Evolutionary conservation across 2,888 invertebrate species (phyloP), one percentile per base, ranked within the genome.

Genomic region (Argyresthia goedartella): DNA sequence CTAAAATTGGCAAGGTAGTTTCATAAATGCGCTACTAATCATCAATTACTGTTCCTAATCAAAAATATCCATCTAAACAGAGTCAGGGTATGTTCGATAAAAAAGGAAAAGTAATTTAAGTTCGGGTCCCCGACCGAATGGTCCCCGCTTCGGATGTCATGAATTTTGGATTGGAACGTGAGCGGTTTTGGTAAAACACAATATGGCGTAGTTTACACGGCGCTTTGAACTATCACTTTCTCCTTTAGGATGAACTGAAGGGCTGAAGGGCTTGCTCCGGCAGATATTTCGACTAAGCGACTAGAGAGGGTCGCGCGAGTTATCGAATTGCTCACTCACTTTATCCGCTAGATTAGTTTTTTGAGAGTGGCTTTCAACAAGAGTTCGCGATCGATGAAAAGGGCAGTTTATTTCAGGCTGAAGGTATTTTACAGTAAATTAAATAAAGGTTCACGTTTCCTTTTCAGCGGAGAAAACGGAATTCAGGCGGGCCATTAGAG

Each of bases 341-440:
- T 47, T 33, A 8, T 47, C 11, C 47, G 13, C 47, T 47, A 47
- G 33, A 47, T 47, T 47, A 34, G 47, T 47, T 47, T 34, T 47
- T 6, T 8, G 6, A 10, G 47, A 34, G n/a, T 2, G 25, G 25
- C 25, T 25, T 25, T 25, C 25, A 25, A 10, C 11, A 10, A 13
- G n/a, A 11, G 11, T 41, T 41, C 41, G 11, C 13, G 10, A 41
- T 41, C 11, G 8, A 11, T 41, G 41, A 41, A 41, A 6, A 13
- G 1, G 13, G 41, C 41, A 11, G 4, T 41, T 41, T 25, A 25
- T 25, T 25, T 25, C 25, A 25, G 25, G 25, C 25, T 25, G 25
- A 25, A n/a, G 3, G 25, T 25, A 25, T 25, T 25, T 25, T 25
- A 25, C 25, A 25, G 25, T 25, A 25, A 25, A 25, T 25, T 25